phyloP scores from a whole-genome alignment of 53 echinoderm and acorn worm species.

The Stichopus horrens region DNA sequence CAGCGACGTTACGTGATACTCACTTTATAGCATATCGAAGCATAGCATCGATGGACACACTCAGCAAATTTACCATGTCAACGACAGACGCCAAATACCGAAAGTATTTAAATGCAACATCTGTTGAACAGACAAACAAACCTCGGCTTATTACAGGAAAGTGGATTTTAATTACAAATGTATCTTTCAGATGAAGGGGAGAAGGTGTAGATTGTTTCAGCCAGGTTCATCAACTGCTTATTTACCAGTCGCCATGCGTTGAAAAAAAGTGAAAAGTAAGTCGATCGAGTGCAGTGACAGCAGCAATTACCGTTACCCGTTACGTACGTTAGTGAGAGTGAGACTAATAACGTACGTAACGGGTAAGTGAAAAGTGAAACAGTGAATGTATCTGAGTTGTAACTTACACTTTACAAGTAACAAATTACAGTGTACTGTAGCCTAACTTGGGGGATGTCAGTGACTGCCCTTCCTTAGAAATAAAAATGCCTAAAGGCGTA shows the following conservation, averaged over 20 bases:
- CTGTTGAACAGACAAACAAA: neutral
- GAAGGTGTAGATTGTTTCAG: neutral
- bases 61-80: neutral
- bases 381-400: too few relatives aligned
- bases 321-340: too few relatives aligned
- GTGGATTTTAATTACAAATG: neutral
- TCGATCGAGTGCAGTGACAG: neutral
- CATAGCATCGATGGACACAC: neutral
- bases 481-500: too few relatives aligned
- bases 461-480: too few relatives aligned
- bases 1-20: too few relatives aligned
- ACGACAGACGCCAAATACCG: neutral
- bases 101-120: neutral
- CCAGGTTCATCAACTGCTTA: neutral
- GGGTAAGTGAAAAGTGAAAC: too few relatives aligned
- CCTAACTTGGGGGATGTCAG: too few relatives aligned
- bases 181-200: neutral
- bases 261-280: neutral
- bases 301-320: too few relatives aligned
- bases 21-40: neutral
- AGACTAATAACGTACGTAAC: too few relatives aligned
- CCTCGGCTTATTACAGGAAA: neutral
- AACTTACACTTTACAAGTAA: too few relatives aligned
- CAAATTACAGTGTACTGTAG: too few relatives aligned
- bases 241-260: neutral